phyloP scores from a whole-genome alignment of 92 coral and sea anemone species.

The Siderastrea radians region DNA sequence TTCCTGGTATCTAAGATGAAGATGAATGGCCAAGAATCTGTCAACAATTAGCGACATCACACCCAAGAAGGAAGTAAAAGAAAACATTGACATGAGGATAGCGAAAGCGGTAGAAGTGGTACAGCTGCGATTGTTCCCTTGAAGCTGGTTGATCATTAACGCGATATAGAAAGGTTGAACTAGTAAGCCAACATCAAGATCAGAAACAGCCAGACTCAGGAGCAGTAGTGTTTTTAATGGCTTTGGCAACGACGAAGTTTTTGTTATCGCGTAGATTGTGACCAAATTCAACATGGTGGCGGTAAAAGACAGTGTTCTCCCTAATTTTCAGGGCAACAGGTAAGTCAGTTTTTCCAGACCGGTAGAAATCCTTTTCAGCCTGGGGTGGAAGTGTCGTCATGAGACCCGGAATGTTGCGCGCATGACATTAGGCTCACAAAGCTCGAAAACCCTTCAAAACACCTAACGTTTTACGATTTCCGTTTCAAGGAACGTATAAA shows the following conservation, averaged over 20 bases:
- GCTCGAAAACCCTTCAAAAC: too few relatives aligned
- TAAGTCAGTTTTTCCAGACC: too few relatives aligned
- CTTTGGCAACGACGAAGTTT: constrained; percentile 8
- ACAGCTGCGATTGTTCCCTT: not conserved
- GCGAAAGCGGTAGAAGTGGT: not conserved
- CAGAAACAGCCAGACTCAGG: constrained; percentile 28
- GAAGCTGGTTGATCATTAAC: not conserved
- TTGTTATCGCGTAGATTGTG: constrained; percentile 8
- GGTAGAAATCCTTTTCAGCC: too few relatives aligned
- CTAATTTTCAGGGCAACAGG: too few relatives aligned
- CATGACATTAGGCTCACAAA: too few relatives aligned
- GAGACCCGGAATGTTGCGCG: too few relatives aligned
- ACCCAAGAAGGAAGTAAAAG: not conserved
- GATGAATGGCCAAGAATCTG: constrained; percentile 5
- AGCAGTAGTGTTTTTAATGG: constrained; percentile 6
- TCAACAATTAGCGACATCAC: not conserved
- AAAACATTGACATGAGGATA: not conserved
- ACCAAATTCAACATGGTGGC: constrained; percentile 5
- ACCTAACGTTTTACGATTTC: too few relatives aligned
- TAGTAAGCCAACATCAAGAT: constrained; percentile 20
- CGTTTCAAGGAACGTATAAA: too few relatives aligned
- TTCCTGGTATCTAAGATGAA: constrained; percentile 5
- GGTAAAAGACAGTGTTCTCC: not conserved
- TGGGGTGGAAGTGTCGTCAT: too few relatives aligned
- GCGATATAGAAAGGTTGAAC: constrained; percentile 14